Evolutionary conservation across 2,113 vertebrate genomes (phyloP), one percentile per base, ranked within the genome.

Genomic region (Physeter macrocephalus): DNA sequence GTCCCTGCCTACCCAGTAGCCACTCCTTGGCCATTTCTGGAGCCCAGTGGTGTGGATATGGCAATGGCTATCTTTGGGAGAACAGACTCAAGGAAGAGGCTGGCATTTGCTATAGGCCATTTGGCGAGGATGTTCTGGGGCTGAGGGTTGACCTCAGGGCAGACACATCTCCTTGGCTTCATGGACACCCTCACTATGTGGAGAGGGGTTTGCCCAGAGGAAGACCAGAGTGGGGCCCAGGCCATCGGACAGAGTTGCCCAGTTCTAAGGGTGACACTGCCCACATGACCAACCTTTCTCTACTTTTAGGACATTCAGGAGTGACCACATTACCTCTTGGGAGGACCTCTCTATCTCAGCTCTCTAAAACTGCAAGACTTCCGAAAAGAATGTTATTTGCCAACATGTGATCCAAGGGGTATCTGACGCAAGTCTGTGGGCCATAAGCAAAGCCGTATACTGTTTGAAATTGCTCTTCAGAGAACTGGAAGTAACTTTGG

Each of bases 401-500:
- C 52, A 90, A 74, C 78, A 43, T 88, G 36, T 88, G 43, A 17
- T 62, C 41, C 67, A 59, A 74, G 54, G 43, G 15, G 49, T 12
- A 75, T 90, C n/a, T 92, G 52, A 83, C 34, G n/a, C 46, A 75
- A 59, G 31, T 29, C 75, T 34, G 27, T 36, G 43, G 49, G 83
- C 36, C n/a, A 61, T 92, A 92, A 49, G 8, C 43, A 97, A 95
- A 92, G 34, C 14, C 21, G 17, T 67, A 62, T 67, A 36, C 84
- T 90, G 29, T 59, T 72, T 97, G 59, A 72, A 80, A 67, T 88
- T 46, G 25, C 46, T 34, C 31, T 93, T 77, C 80, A 95, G 57
- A 46, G 64, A 61, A 74, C 41, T 94, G 64, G 88, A 86, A 85
- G 39, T 36, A 96, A 82, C 49, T 64, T 83, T 15, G 21, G 52